Evolutionary conservation across 2,888 invertebrate species (phyloP), one percentile per base, ranked within the genome.

Genomic region (Deilephila porcellus): DNA sequence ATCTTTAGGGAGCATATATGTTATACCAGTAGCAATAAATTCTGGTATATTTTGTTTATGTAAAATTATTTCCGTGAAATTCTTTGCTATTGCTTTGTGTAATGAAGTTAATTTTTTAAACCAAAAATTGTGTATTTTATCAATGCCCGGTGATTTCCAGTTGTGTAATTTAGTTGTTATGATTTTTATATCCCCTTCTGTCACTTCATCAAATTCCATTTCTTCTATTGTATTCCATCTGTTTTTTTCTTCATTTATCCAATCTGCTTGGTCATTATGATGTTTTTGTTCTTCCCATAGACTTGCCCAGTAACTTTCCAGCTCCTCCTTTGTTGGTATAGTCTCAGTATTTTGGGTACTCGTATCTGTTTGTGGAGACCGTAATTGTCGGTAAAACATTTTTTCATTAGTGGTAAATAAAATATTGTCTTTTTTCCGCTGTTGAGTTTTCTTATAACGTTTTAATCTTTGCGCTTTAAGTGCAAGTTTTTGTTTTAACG

Each of bases 1-100:
- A 17, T 62, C 60, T 75, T 78, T 76, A n/a, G 77, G 75, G 11
- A 79, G 25, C 78, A 78, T 79, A 60, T 77, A 76, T 19, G 79
- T 80, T 71, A 77, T 74, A 25, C 77, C 78, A 45, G 62, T 77
- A 7, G 78, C 53, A 11, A 77, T 53, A 52, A 80, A 78, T 60
- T 70, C 32, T 19, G 78, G 77, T 73, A 77, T 62, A 17, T 19
- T 52, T 20, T 74, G 74, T 70, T 74, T 60, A 14, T 74, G 75
- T 73, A 32, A 11, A 14, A 71, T 59, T 32, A 71, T 29, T 25
- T 78, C 70, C 60, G 60, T 70, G 4, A 76, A 34, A 20, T 70
- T 70, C 63, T 32, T 70, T 3, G 72, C 73, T 60, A 74, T 17
- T 6, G 34, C 11, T 52, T 70, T 70, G 34, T 73, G 70, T 70